A percentile compares a stretch with the other conserved stretches of the same genome.
Conservation (phyloP, 2,797 vertebrate genomes). For the Micropoecilia bifurca region DNA sequence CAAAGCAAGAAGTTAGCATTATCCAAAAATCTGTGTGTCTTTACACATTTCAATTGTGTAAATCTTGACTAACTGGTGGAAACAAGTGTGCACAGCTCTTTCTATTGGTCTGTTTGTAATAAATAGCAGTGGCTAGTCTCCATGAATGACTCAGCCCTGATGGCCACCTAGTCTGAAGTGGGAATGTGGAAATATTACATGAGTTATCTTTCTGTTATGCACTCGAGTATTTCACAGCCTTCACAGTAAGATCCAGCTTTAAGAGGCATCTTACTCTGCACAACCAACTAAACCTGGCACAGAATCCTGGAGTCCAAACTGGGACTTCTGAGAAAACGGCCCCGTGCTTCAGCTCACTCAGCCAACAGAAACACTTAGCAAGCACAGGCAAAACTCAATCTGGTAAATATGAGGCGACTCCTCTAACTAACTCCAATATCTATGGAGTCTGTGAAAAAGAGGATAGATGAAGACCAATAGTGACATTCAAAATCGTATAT, state of each 20-base stretch:
- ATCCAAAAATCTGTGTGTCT: background rate
- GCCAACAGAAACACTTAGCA: constrained; percentile 32
- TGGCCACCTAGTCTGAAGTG: constrained; percentile 53
- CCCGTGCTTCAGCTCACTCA: constrained; percentile 27
- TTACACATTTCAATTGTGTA: background rate
- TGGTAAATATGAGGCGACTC: constrained; percentile 3
- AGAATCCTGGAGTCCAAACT: constrained; percentile 58
- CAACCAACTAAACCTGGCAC: constrained; percentile 62
- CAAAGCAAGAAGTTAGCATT: background rate
- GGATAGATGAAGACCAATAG: constrained; percentile 13
- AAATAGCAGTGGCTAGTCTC: constrained; percentile 86
- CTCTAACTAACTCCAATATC: background rate
- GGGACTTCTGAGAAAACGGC: constrained; percentile 52
- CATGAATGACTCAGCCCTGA: constrained; percentile 62
- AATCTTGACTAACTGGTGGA: constrained; percentile 11
- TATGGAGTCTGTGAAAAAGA: background rate
- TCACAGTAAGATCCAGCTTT: constrained; percentile 53
- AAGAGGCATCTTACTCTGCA: constrained; percentile 49
- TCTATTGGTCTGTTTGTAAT: constrained; percentile 82
- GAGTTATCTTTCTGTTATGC: constrained; percentile 64
- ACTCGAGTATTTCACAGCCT: constrained; percentile 56
- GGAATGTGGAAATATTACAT: constrained; percentile 58
- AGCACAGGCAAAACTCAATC: constrained; percentile 3
- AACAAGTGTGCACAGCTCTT: constrained; percentile 72
- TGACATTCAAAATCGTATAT: background rate